Conservation (phyloP, 64 coral and sea anemone species). For the Catalaphyllia jardinei region DNA sequence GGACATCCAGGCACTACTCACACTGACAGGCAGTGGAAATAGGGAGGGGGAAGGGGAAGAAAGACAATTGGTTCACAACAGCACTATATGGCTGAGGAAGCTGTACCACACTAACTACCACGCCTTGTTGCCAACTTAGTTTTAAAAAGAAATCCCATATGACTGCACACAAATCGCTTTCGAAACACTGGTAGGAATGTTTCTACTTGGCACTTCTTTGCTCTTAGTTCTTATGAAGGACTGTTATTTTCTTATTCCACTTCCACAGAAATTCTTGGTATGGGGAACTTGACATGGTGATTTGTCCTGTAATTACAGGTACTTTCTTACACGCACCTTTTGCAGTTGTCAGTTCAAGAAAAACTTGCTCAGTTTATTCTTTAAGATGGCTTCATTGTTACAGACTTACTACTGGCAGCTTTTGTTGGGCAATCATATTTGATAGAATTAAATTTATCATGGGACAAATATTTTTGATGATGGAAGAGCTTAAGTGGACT, state of each 20-base stretch:
- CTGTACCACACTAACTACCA: no score
- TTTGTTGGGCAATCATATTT: constrained; percentile 10
- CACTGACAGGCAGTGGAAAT: no score
- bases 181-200: no score
- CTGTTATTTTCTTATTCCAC: neutral
- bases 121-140: no score
- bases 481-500: neutral
- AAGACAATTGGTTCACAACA: no score
- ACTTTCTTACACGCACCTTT: neutral
- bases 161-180: no score
- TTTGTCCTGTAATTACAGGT: neutral
- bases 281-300: constrained; percentile 8
- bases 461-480: constrained; percentile 11
- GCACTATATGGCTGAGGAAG: no score
- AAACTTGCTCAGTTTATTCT: neutral
- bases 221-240: no score
- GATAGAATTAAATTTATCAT: constrained; percentile 20
- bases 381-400: constrained; percentile 12
- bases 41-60: no score
- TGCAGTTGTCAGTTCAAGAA: neutral
- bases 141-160: no score
- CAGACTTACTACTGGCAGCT: neutral
- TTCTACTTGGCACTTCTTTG: no score
- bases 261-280: neutral
- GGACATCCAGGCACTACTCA: no score